A percentile compares a stretch with the other conserved stretches of the same genome.
Conservation (phyloP, 2,113 vertebrate species). For the Gallinago undulata region DNA sequence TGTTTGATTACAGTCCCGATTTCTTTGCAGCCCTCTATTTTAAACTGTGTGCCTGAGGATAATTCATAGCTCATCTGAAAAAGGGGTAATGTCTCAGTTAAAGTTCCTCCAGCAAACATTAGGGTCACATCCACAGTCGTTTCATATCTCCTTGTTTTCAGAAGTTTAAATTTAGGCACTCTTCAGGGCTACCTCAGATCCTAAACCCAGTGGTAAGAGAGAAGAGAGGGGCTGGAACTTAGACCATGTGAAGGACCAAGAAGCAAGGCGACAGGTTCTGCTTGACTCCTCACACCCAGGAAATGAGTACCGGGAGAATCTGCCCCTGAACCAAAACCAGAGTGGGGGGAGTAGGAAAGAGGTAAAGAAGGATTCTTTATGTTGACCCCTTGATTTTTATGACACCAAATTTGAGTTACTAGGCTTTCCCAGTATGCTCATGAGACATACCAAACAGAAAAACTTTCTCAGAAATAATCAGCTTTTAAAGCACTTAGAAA, state of each 20-base stretch:
- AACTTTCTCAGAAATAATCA: not conserved
- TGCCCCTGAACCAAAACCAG: not conserved
- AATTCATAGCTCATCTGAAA: not conserved
- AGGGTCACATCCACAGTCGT: not conserved
- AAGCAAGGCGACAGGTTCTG: not conserved
- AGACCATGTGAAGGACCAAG: not conserved
- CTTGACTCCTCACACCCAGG: not conserved
- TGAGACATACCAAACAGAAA: not conserved
- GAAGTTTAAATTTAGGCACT: not conserved
- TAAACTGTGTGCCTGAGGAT: not conserved
- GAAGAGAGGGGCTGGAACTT: not conserved
- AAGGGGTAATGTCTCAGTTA: not conserved
- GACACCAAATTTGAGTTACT: not conserved
- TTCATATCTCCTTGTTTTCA: not conserved
- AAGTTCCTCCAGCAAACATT: not conserved
- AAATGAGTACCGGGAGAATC: not conserved
- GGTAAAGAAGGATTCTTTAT: not conserved
- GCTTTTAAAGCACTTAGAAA: not conserved
- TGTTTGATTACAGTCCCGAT: not conserved
- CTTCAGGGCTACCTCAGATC: not conserved
- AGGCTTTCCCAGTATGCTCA: not conserved
- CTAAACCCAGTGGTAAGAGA: not conserved
- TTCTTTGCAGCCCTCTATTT: not conserved
- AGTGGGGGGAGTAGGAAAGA: not conserved
- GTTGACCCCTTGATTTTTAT: not conserved